Evolutionary conservation across 2,113 vertebrate species (phyloP), one percentile per base, ranked within the genome.

Genomic region (Ahaetulla prasina): DNA sequence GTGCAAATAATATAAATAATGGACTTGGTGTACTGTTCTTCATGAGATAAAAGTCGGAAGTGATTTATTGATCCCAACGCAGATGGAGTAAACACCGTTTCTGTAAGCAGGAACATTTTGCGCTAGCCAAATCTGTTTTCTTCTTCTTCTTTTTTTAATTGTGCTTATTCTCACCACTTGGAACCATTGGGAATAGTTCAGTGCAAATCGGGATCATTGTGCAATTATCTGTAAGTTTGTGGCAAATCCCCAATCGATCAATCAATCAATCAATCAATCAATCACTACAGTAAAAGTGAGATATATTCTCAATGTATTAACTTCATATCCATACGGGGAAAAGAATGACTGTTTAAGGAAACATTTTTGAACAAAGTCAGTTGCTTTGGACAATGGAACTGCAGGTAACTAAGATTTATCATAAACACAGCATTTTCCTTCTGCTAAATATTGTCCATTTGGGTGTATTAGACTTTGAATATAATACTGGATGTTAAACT

Each of bases 401-500:
- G 35, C 6, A 39, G 68, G 2, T 22, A 9, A 22, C 74, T 39
- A 39, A 80, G 5, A 80, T 16, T 16, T 39, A 22, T 80, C 68
- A 39, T 39, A 0, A 90, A 92, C 96, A 43, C 93, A 94, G 94
- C 27, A 80, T 95, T 89, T 87, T 95, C 45, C 87, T 95, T 14
- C 53, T 90, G 91, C 92, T 93, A 89, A 96, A 93, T 85, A 12
- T 49, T 87, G 93, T 94, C 89, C 90, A 9, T 85, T 22, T 52
- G 94, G 85, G 84, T 94, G 92, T 93, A 93, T 90, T 91, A 94
- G 93, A 94, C 16, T 95, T 12, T 7, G 92, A 92, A 92, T 94
- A 47, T 47, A 47, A 47, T 47, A 47, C 45, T 47, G 45, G 45
- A 47, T 47, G 45, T 47, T 47, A 47, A 47, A 47, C 45, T 47